A percentile compares a stretch with the other conserved stretches of the same genome.
Evolutionary conservation across 2,113 vertebrate species (phyloP).

Genomic region (Sitta europaea): DNA sequence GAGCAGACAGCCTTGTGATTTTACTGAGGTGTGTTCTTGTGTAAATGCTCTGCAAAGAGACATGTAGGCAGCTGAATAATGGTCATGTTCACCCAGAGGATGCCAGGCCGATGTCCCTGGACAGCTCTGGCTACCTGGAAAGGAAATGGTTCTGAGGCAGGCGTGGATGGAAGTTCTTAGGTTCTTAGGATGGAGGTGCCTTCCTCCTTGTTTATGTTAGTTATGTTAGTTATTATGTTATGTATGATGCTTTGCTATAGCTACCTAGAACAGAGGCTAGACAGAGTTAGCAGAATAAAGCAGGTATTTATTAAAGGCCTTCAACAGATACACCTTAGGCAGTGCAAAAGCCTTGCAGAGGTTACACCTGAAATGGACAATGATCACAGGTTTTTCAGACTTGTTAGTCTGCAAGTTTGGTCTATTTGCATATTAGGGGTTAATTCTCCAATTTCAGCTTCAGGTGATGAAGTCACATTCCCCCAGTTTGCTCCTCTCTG

Average conservation of each 20-base stretch:
- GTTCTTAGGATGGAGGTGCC: too few relatives aligned
- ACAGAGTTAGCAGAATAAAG: background rate
- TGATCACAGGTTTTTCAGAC: background rate
- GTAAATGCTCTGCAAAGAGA: background rate
- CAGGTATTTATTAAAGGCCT: background rate
- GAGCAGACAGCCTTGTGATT: background rate
- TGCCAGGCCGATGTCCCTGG: too few relatives aligned
- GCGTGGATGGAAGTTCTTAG: background rate
- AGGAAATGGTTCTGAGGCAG: background rate
- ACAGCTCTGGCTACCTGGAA: background rate
- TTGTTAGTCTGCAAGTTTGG: background rate
- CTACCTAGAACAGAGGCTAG: background rate
- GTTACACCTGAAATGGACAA: rapidly evolving
- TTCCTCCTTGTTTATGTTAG: background rate
- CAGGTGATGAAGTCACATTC: background rate
- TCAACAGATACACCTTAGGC: background rate
- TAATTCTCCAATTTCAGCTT: background rate
- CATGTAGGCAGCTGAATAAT: rapidly evolving
- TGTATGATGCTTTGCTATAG: background rate
- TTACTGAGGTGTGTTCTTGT: background rate
- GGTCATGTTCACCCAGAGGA: background rate
- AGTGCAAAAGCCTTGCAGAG: background rate
- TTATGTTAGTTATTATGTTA: too few relatives aligned
- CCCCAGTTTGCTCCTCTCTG: too few relatives aligned
- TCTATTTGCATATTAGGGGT: background rate